Base-by-base conservation (phyloP, 2,113 vertebrate genomes). In the Poicephalus gulielmi region DNA sequence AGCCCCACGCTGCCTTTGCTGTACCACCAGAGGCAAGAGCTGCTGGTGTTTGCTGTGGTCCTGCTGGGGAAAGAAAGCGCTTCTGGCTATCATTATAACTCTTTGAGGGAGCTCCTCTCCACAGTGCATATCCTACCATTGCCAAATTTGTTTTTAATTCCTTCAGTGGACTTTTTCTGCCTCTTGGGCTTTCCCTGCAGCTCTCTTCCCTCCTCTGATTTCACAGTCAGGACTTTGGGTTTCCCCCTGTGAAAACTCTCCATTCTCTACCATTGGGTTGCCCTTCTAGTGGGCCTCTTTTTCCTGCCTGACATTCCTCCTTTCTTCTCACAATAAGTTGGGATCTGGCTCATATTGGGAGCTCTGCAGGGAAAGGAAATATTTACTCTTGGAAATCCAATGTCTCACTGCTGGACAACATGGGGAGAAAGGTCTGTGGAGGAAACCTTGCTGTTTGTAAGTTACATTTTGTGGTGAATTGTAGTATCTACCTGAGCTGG, bases 281-380 rank as follows among this genome's bases (percentile, higher is more conserved):
- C 67, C 82, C 84, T 94, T 62, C 90, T 49, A 23, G 17, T 19
- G 79, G 79, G 85, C 94, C 90, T 90, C 84, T 91, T 91, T n/a
- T 50, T 46, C 13, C n/a, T 70, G 83, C 77, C 46, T 74, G 60
- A 39, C 8, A 25, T 75, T 94, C 82, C 85, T 86, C 75, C 81
- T 74, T 81, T 74, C 76, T 88, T 92, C 50, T 66, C 27, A 55
- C 55, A 68, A 1, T 52, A 55, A 81, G 12, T 35, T 8, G 9
- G 71, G 50, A 27, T 74, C 93, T 86, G 39, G 55, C 62, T 78
- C 16, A 27, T 2, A 3, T 31, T 18, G 68, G 85, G n/a, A 70
- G 68, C 33, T 94, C 46, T 92, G 47, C 5, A 3, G 63, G 33
- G 64, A 91, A 87, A 79, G 35, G 44, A 93, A 88, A 88, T 83